Percentiles rank a stretch among this genome's conserved stretches.
phyloP scores from a whole-genome alignment of 1,140 invertebrate species.

The Drosophila bipectinata region DNA sequence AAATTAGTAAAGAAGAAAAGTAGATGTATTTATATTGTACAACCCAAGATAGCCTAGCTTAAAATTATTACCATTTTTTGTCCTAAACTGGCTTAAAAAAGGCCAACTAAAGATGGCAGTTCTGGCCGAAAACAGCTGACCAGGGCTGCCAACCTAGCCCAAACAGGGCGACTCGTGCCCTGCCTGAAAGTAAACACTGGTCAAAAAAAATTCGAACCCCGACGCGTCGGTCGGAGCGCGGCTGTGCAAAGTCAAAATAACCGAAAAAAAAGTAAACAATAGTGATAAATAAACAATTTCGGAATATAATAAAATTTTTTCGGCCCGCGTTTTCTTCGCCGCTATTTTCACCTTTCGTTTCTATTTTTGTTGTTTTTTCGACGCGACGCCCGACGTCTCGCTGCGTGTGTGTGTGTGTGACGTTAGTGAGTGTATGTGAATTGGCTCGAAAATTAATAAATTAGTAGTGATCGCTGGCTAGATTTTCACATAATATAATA shows the following conservation, averaged over 20 bases:
- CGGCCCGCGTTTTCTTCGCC: slow-evolving; percentile 21
- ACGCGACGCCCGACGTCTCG: slow-evolving; percentile 26
- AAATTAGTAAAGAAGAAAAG: too few species aligned
- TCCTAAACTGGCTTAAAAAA: too few species aligned
- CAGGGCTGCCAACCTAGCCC: background rate
- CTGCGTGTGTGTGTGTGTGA: slow-evolving; percentile 11
- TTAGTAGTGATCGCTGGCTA: slow-evolving; percentile 46
- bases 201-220: background rate
- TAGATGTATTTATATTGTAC: too few species aligned
- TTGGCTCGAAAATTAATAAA: slow-evolving; percentile 55
- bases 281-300: slow-evolving; percentile 11
- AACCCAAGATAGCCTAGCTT: too few species aligned
- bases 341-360: slow-evolving; percentile 17
- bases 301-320: slow-evolving; percentile 17
- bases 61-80: too few species aligned
- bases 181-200: background rate
- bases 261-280: background rate
- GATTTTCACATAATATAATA: slow-evolving; percentile 38
- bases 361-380: slow-evolving; percentile 33
- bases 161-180: background rate
- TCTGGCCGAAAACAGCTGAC: too few species aligned
- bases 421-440: slow-evolving; percentile 28
- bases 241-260: background rate
- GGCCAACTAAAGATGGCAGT: too few species aligned
- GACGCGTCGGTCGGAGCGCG: background rate